Base-by-base conservation (phyloP, 2,888 invertebrate species). In the Clunio marinus region DNA sequence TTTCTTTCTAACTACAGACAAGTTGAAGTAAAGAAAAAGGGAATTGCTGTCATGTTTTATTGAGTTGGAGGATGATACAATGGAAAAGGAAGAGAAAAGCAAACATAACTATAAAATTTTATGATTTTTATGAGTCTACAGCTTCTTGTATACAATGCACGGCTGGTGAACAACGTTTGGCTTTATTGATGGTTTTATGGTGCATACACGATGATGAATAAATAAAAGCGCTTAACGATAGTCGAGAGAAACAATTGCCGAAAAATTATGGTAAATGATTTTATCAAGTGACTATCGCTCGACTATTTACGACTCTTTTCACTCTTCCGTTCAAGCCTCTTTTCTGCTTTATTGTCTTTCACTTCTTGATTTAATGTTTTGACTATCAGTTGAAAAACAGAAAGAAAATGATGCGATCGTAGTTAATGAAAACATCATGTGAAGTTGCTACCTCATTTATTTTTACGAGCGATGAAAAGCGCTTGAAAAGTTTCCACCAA, bases 61-160 rank as follows among this genome's bases (percentile, higher is more conserved):
- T 41, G 41, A n/a, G 41, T 41, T 15, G 41, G 41, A 41, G 41
- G 41, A 41, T 15, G 41, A 41, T 17, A 20, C 51, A 51, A 20
- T 20, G 20, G 51, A 51, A 17, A 10, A 4, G 10, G 10, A 32
- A 32, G 10, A 10, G 22, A 51, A 60, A 60, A 22, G 60, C 37
- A 60, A 60, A 60, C 60, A 60, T 60, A 37, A 60, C 20, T 17
- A 37, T 60, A 60, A 60, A 60, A 60, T 60, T 60, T 60, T 60
- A 60, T 15, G 60, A 60, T 58, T 58, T 58, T 58, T 58, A 58
- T 58, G 58, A 32, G 32, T 28, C 58, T 28, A 28, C 15, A 58
- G 37, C 60, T 60, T 60, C 51, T 51, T 51, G 22, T 41, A 15
- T 41, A 15, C n/a, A n/a, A n/a, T n/a, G n/a, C 41, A n/a, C n/a